These are phyloP conservation scores for Eurosta solidaginis DNA, from an alignment of 1,140 invertebrate species.

Conservation along the genomic window DNA sequence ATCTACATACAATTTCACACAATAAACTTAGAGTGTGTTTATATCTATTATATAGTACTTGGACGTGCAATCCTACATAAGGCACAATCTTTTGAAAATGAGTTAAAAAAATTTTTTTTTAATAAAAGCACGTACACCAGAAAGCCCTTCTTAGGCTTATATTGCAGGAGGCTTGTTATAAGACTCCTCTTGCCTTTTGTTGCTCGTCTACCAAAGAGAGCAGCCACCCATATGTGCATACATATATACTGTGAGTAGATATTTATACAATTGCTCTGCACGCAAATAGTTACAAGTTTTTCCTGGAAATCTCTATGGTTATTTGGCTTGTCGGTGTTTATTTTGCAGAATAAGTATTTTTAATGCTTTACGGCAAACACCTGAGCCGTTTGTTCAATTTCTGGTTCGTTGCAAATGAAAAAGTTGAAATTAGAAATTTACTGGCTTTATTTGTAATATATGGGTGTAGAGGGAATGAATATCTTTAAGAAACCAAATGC, in stretches of 20 bases:
- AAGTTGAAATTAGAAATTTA: not conserved
- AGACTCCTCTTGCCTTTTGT: too few relatives aligned
- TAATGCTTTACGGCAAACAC: not conserved
- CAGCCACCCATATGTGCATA: not conserved
- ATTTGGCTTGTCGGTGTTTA: not conserved
- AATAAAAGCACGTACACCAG: too few relatives aligned
- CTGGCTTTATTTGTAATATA: too few relatives aligned
- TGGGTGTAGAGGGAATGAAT: too few relatives aligned
- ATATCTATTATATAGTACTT: too few relatives aligned
- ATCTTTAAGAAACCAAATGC: too few relatives aligned
- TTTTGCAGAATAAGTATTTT: not conserved
- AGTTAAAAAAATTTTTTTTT: too few relatives aligned
- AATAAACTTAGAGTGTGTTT: too few relatives aligned
- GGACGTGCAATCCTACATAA: too few relatives aligned
- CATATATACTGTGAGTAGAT: not conserved
- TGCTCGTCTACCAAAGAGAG: not conserved
- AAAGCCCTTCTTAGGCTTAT: too few relatives aligned
- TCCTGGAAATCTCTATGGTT: not conserved
- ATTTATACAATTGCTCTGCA: not conserved
- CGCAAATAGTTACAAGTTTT: conserved; percentile 16
- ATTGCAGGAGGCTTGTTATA: too few relatives aligned
- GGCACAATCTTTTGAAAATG: too few relatives aligned
- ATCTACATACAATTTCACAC: not conserved
- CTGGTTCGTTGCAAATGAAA: not conserved
- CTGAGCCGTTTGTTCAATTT: not conserved